A percentile compares a stretch with the other conserved stretches of the same genome.
These are phyloP conservation scores for Odobenus rosmarus DNA, from an alignment of 2,113 vertebrate species.

Conservation along the genomic window DNA sequence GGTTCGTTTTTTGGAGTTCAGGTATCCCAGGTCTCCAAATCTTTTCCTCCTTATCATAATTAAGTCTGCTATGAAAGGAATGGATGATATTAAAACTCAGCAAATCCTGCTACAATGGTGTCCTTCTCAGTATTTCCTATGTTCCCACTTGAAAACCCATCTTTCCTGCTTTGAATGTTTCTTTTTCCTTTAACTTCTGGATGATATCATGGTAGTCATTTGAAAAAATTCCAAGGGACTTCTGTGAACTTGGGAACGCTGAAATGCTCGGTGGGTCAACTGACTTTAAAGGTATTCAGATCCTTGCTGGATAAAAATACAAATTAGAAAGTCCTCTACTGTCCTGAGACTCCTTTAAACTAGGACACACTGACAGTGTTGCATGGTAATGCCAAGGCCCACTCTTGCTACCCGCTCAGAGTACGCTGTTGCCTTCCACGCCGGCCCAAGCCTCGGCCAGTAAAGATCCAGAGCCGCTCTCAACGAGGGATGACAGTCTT, in stretches of 20 bases:
- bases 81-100: neutral
- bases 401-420: too few relatives aligned
- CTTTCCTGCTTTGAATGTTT: neutral
- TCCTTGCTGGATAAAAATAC: neutral
- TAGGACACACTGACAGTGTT: neutral
- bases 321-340: neutral
- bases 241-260: neutral
- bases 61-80: neutral
- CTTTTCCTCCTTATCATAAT: neutral
- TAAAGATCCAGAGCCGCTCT: neutral
- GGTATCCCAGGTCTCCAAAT: neutral
- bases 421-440: neutral
- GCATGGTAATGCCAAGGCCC: neutral
- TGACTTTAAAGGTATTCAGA: neutral
- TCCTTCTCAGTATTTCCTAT: neutral
- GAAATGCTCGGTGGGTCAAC: neutral
- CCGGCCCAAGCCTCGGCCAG: neutral
- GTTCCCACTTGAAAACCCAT: neutral
- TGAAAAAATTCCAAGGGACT: slow-evolving; percentile 11
- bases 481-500: neutral
- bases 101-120: neutral
- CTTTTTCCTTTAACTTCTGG: slow-evolving; percentile 15
- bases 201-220: neutral
- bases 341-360: neutral
- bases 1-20: neutral